Evolutionary conservation across 2,113 vertebrate species (phyloP).

Genomic region (Cottus gobio): DNA sequence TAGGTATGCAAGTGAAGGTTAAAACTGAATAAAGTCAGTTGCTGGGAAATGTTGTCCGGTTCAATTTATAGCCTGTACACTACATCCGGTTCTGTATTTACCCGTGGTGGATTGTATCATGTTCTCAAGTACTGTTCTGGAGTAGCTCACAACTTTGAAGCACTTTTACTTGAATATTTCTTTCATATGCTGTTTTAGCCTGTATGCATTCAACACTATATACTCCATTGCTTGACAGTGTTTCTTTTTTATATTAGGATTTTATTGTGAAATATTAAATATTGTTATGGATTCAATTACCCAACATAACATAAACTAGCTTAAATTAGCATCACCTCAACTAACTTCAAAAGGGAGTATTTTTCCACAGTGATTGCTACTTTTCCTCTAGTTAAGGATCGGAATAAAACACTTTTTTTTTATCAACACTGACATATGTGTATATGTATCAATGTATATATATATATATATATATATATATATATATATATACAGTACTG

Average conservation of each 20-base stretch:
- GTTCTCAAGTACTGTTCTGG: not conserved
- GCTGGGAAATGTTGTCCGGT: slow-evolving; percentile 53
- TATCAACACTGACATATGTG: not conserved
- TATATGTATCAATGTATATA: too few relatives aligned
- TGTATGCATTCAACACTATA: not conserved
- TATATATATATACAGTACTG: too few relatives aligned
- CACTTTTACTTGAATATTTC: slow-evolving; percentile 2
- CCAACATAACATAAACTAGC: not conserved
- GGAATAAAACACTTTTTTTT: not conserved
- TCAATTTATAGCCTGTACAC: slow-evolving; percentile 55
- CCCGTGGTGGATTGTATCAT: not conserved
- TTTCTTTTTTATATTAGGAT: not conserved
- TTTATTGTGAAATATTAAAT: not conserved
- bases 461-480: too few relatives aligned
- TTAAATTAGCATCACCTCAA: not conserved
- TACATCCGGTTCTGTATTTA: not conserved
- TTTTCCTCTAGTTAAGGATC: not conserved
- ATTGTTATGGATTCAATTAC: not conserved
- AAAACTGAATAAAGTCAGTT: slow-evolving; percentile 67
- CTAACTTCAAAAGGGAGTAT: not conserved
- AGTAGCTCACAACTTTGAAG: not conserved
- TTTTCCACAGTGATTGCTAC: not conserved
- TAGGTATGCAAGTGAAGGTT: slow-evolving; percentile 67
- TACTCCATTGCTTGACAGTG: not conserved
- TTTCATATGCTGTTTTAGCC: not conserved